Evolutionary conservation across 2,113 vertebrate genomes (phyloP), one percentile per base, ranked within the genome.

Genomic region (Podiceps cristatus): DNA sequence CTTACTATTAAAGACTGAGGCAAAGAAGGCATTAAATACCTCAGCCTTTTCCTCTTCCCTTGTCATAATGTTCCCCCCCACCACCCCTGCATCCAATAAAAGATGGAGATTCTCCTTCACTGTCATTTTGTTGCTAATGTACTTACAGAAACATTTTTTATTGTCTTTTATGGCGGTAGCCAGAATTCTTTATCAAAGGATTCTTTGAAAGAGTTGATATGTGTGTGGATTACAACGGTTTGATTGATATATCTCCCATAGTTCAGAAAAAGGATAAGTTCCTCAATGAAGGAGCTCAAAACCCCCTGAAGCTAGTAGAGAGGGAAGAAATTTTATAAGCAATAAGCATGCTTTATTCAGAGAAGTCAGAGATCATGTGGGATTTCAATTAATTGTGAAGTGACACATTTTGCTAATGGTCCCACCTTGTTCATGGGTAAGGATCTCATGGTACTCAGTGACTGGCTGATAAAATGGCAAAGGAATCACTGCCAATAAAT

Each of bases 251-350:
- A 49, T 37, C 8, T 22, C 7, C 52, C 20, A 27, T 31, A 40
- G 10, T 84, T 85, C 22, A 71, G 24, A 44, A 90, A 93, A 71
- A 14, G 31, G 11, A 10, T 3, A 66, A 66, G 42, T 60, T 72
- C 62, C 37, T 67, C 25, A 73, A 11, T 0, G 0, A 37, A 42
- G 28, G 24, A 44, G 35, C 31, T 52, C 29, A 45, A 78, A 62
- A 22, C 16, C 1, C 1, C 7, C 2, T 11, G 37, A 62, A 11
- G n/a, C 7, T 28, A 6, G 0, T 5, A 63, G 28, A 22, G 49
- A 62, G 9, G 22, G 29, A 76, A 72, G 33, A 28, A 2, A 4
- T 1, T 68, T 64, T 79, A 52, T 15, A 75, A 63, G 7, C 14
- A 50, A 4, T 53, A 56, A 60, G 9, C 1, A 1, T 29, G 10